Base-by-base conservation (phyloP, 2,113 vertebrate genomes). In the Tricholaema leucomelas region DNA sequence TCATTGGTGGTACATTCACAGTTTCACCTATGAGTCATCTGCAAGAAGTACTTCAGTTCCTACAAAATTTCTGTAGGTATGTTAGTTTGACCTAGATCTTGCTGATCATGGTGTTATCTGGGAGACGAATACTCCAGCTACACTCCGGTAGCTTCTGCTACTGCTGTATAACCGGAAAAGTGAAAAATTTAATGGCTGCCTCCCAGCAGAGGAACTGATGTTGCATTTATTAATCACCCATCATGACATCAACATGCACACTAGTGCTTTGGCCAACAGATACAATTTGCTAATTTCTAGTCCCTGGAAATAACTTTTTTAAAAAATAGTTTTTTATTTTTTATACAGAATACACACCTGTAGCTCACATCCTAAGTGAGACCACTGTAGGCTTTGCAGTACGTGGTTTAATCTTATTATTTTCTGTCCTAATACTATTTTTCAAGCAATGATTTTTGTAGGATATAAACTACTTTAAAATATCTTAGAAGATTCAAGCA, bases 221-320 rank as follows among this genome's bases (percentile, higher is more conserved):
- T 1, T 1, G 17, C 20, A 69, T 71, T 44, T 24, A 72, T 71
- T 44, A 30, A 73, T 40, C 6, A 69, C 0, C 3, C 7, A 52
- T 44, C 2, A 5, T 52, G 18, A 55, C 0, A 2, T 3, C 5
- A 74, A 50, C 4, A 46, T 1, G 2, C 7, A 40, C 0, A 2
- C 59, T 78, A 65, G 6, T 59, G 6, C 74, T 74, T 58, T 83
- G n/a, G 12, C 15, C 56, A 79, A 16, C 25, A 60, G 64, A 21
- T 7, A 42, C 14, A 6, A 64, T n/a, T 78, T 63, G 6, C 36
- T 64, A 12, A 46, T 59, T 66, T 60, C 52, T 19, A 48, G 25
- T 55, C 17, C 59, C 28, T 20, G 19, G 52, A 38, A 74, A 56
- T 10, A 23, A 63, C 30, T 52, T 69, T 8, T 50, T 28, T 54